Evolutionary conservation across 2,113 vertebrate genomes (phyloP), one percentile per base, ranked within the genome.

Genomic region (Nettapus auritus): DNA sequence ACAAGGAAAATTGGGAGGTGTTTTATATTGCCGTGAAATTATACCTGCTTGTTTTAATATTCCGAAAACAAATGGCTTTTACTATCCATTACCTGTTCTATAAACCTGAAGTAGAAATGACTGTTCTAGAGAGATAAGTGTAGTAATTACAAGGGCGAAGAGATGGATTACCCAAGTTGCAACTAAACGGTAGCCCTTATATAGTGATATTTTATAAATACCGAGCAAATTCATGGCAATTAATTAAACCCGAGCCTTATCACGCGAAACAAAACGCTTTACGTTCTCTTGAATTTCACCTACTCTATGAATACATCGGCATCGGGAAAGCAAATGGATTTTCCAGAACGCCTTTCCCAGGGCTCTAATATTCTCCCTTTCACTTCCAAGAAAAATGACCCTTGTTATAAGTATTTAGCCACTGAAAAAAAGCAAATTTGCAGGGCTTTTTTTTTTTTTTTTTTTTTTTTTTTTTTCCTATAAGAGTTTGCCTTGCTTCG

Each of bases 171-270:
- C 75, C 88, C 70, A 36, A 82, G 91, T 77, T 95, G 29, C 80
- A 63, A 36, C 91, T 97, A 97, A 97, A 96, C 77, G 86, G 91
- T 82, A 87, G 88, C 88, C 78, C 78, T 93, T 71, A 77, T 88
- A 74, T 40, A 36, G 88, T 73, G 92, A 93, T 94, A 94, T 95
- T 97, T 97, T 94, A 97, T 96, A 97, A 97, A 97, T 96, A 95
- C 86, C 93, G 57, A 80, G 86, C 86, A 95, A 93, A 97, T 93
- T 93, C 94, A 56, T 5, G 34, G 96, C 86, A 90, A 96, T 96
- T 96, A 90, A 96, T 96, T 96, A 96, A 96, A 93, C 23, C 48
- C 23, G 21, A 82, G 67, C 59, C 96, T 96, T 96, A 96, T 96
- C 96, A 82, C 71, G 86, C 62, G 67, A 92, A 94, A 76, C 94